Evolutionary conservation across 2,797 vertebrate species (phyloP).

Genomic region (Etheostoma perlongum): DNA sequence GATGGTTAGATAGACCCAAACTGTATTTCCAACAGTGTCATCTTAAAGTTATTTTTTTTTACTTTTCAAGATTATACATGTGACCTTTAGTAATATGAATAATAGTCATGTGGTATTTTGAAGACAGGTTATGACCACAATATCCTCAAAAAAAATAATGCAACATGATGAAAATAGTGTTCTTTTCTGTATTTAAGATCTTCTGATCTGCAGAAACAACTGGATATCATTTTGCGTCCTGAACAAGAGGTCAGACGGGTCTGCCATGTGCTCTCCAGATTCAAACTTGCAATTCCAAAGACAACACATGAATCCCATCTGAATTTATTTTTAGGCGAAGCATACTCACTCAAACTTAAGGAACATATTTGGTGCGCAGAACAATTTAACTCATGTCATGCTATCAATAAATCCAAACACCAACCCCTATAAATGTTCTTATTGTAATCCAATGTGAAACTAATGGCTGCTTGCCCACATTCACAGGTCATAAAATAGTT

Average conservation of each 20-base stretch:
- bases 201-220: conserved; percentile 26
- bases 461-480: background rate
- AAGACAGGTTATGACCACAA: background rate
- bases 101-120: background rate
- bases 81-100: background rate
- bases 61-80: background rate
- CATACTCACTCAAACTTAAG: conserved; percentile 1
- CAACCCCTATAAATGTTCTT: background rate
- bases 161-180: background rate
- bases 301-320: conserved; percentile 42
- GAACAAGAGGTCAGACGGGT: background rate
- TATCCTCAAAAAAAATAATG: background rate
- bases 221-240: conserved; percentile 52
- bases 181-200: background rate
- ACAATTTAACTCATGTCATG: background rate
- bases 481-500: background rate
- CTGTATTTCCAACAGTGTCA: background rate
- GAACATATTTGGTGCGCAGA: background rate
- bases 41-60: background rate
- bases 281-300: conserved; percentile 21
- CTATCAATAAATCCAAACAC: background rate
- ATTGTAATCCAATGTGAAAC: background rate
- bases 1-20: conserved; percentile 1
- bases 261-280: conserved; percentile 40
- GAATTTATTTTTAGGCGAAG: conserved; percentile 18